Base-by-base conservation (phyloP, 2,797 vertebrate genomes). In the Schizothorax lantsangensis region DNA sequence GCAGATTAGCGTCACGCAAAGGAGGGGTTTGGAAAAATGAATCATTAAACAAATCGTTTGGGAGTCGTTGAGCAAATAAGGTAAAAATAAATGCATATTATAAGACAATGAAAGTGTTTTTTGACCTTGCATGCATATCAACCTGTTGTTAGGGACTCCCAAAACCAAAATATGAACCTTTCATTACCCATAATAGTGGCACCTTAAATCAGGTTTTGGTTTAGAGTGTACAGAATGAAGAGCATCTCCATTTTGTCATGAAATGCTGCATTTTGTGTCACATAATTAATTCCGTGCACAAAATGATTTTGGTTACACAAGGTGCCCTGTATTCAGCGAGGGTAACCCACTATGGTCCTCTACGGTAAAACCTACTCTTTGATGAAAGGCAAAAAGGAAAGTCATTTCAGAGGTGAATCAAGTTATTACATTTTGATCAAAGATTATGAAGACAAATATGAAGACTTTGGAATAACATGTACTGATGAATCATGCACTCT, bases 371-470 rank as follows among this genome's bases (percentile, higher is more conserved):
- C 8, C 40, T 33, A 66, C n/a, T 66, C n/a, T 64, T 81, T 81
- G 79, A 81, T 36, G 43, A 49, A 81, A 68, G 26, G 62, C 17
- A 45, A 23, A 80, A 49, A 66, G 43, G 5, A 49, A 81, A 68
- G 40, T 68, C 0, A 81, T 81, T 81, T 68, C 79, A 68, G 40
- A 49, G 10, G 15, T 30, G 15, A 45, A 81, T n/a, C 15, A 80
- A 80, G 4, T 64, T 43, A 66, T 80, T 47, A 66, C 26, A 66
- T 36, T 81, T 68, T 68, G 62, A 49, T 36, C 0, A 80, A 80
- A 64, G 43, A 80, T 47, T 19, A 80, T 33, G 17, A 81, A 64
- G 26, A 47, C 79, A 49, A 81, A 68, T 62, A 47, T 33, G 59
- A 30, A 30, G 30, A 30, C 12, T 49, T 68, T 23, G 62, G 79